phyloP scores from a whole-genome alignment of 1,140 invertebrate species.

The Drosophila santomea region DNA sequence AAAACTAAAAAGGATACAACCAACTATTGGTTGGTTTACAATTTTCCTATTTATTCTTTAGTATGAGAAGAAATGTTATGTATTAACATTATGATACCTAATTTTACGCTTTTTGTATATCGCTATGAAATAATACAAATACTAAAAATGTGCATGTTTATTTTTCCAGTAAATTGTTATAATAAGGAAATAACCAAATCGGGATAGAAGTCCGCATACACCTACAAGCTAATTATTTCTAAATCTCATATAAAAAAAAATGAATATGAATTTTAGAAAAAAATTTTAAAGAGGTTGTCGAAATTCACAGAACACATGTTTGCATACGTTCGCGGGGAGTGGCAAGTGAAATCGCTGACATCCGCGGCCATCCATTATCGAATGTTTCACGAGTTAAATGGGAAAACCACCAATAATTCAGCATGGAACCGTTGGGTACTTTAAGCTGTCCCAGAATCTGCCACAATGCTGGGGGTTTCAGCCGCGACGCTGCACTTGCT shows the following conservation, averaged over 20 bases:
- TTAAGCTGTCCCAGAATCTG: constrained; percentile 45
- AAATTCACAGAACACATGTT: not conserved
- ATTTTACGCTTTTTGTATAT: not conserved
- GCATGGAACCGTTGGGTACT: constrained; percentile 29
- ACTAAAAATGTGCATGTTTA: no score
- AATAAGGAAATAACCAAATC: no score
- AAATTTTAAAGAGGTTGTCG: not conserved
- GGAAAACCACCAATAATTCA: constrained; percentile 27
- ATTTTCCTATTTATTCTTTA: constrained; percentile 25
- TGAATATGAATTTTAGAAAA: not conserved
- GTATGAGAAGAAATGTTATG: constrained; percentile 8
- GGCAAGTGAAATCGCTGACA: constrained; percentile 9
- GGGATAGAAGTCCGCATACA: no score
- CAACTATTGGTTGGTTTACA: no score
- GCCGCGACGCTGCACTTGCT: constrained; percentile 11
- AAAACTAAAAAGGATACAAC: not conserved
- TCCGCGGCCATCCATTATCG: constrained; percentile 34
- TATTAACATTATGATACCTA: not conserved
- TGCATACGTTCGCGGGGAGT: not conserved
- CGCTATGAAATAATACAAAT: no score
- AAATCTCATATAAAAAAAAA: no score
- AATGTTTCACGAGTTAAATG: constrained; percentile 31
- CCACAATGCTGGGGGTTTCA: constrained; percentile 10
- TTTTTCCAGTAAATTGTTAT: no score
- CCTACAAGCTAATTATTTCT: no score